Evolutionary conservation across 2,888 invertebrate species (phyloP).

Genomic region (Nebria salina): DNA sequence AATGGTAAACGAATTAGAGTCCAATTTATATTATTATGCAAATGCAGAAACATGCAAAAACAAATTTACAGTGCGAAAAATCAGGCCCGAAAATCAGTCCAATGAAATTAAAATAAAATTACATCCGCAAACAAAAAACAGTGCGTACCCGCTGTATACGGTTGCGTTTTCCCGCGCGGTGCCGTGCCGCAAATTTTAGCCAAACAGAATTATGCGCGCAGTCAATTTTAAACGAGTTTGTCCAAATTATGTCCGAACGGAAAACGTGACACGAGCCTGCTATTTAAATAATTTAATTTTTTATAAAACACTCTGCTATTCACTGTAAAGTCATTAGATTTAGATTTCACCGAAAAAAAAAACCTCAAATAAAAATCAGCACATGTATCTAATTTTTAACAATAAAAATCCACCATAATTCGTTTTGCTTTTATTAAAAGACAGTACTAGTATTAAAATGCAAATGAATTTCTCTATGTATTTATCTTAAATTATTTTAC

Average conservation of each 20-base stretch:
- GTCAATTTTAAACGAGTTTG: slow-evolving; percentile 46
- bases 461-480: no score
- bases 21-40: not conserved
- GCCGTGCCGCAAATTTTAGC: slow-evolving; percentile 10
- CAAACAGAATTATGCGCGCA: slow-evolving; percentile 45
- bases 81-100: slow-evolving; percentile 34
- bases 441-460: no score
- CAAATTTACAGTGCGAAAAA: slow-evolving; percentile 36
- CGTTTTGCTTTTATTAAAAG: no score
- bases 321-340: slow-evolving; percentile 11
- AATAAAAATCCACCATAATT: no score
- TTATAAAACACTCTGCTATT: slow-evolving; percentile 42
- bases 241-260: slow-evolving; percentile 45
- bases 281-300: slow-evolving; percentile 47
- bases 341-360: no score
- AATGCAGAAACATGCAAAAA: slow-evolving; percentile 6
- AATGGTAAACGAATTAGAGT: slow-evolving; percentile 11
- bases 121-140: slow-evolving; percentile 35
- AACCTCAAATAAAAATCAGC: not conserved
- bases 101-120: slow-evolving; percentile 47
- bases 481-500: no score
- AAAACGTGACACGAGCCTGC: slow-evolving; percentile 39
- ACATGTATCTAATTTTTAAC: not conserved
- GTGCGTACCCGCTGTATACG: slow-evolving; percentile 7
- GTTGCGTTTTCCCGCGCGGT: no score